Base-by-base conservation (phyloP, 2,888 invertebrate species). In the Erebia epiphron region DNA sequence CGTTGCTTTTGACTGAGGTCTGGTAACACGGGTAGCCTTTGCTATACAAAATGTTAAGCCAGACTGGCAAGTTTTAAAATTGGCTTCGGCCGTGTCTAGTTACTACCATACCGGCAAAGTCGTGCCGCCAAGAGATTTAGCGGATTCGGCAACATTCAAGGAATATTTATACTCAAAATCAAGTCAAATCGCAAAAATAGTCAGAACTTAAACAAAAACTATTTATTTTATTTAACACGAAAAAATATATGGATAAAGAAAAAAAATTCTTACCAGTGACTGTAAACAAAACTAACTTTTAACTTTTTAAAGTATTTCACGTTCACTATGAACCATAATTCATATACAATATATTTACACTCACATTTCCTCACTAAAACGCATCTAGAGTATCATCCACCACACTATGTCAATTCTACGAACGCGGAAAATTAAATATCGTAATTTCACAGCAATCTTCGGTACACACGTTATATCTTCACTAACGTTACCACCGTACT, bases 401-500 rank as follows among this genome's bases (percentile, higher is more conserved):
- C 56, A 49, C 66, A 54, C 56, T 56, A 57, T 35, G 41, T 63
- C 43, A 66, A 66, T 57, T 43, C 50, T 21, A 11, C 57, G 65
- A 57, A 63, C 64, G 62, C 54, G 66, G 46, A 66, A 68, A n/a
- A n/a, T n/a, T n/a, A n/a, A n/a, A 74, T 62, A 74, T 72, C 69
- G 72, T 60, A 18, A 67, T 63, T 73, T 68, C 76, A 76, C 80
- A 81, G 82, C 81, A 80, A 26, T 79, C 79, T 80, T 80, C 78
- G 76, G 79, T 79, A 75, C 71, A 79, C 80, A 83, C 89, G 87
- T 86, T 75, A 74, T 68, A 56, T 73, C 83, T 76, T 78, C 73
- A 73, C 75, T 76, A 83, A 81, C 86, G 88, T 84, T 85, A 78
- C 83, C 86, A 86, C 83, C 83, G 81, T 80, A 90, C 90, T 90